phyloP scores from a whole-genome alignment of 2,797 vertebrate genomes.

The Sebastes hopkinsi region DNA sequence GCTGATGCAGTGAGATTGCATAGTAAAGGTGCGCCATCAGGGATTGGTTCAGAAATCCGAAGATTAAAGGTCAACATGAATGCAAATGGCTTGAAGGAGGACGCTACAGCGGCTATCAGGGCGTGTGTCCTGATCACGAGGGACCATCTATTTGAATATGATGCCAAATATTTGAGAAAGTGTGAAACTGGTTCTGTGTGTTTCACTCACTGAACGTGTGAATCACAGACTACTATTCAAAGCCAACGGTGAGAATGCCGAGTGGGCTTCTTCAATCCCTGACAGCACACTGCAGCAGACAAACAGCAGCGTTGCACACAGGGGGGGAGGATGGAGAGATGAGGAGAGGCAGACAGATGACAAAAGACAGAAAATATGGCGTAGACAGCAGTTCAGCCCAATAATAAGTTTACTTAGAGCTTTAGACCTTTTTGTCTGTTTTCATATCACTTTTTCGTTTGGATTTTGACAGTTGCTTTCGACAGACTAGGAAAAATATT shows the following conservation, averaged over 20 bases:
- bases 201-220: background rate
- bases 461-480: background rate
- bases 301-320: constrained; percentile 31
- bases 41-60: constrained; percentile 44
- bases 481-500: background rate
- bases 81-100: background rate
- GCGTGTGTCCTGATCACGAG: background rate
- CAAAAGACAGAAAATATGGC: constrained; percentile 3
- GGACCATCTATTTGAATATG: background rate
- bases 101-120: background rate
- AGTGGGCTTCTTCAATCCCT: constrained; percentile 60
- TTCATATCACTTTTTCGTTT: background rate
- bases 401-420: background rate
- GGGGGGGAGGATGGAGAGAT: constrained; percentile 11
- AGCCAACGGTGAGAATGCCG: background rate
- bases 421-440: background rate
- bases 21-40: constrained; percentile 54
- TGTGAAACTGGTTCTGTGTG: background rate
- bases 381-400: constrained; percentile 58
- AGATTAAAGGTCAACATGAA: background rate
- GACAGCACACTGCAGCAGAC: constrained; percentile 65
- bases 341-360: constrained; percentile 15
- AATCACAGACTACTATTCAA: background rate
- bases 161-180: background rate
- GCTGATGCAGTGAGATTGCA: constrained; percentile 32